phyloP scores from a whole-genome alignment of 2,113 vertebrate species.

The Crotalus tigris region DNA sequence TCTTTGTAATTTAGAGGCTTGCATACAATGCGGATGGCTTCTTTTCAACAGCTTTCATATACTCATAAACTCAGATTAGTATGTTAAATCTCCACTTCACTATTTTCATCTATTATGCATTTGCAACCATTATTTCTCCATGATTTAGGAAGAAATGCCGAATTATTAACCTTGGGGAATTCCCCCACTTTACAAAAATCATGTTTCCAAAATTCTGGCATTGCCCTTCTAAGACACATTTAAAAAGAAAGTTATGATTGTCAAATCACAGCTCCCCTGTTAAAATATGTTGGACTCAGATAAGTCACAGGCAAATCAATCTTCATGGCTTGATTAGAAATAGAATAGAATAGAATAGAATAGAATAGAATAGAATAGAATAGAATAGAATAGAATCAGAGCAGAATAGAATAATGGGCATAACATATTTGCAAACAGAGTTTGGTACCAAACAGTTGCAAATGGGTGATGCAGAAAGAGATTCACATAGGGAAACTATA shows the following conservation, averaged over 20 bases:
- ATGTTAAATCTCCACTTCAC: neutral
- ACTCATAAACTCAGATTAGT: conserved; percentile 4
- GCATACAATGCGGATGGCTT: neutral
- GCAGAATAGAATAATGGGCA: neutral
- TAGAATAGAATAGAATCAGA: no score
- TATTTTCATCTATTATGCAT: conserved; percentile 7
- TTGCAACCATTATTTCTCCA: neutral
- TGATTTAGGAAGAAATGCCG: neutral
- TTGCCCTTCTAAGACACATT: neutral
- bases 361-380: no score
- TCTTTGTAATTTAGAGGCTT: conserved; percentile 27
- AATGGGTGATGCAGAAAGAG: neutral
- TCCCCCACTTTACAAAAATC: neutral
- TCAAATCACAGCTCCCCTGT: neutral
- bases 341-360: no score
- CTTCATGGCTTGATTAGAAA: neutral
- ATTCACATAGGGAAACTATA: neutral
- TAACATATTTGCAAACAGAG: neutral
- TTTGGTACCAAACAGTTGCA: neutral
- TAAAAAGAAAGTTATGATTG: neutral
- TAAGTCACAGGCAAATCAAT: neutral
- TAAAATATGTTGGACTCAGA: neutral
- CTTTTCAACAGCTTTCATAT: conserved; percentile 21
- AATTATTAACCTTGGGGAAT: neutral
- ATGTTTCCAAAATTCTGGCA: neutral